Conservation (phyloP, 2,888 invertebrate genomes). For the Eledona agricola region DNA sequence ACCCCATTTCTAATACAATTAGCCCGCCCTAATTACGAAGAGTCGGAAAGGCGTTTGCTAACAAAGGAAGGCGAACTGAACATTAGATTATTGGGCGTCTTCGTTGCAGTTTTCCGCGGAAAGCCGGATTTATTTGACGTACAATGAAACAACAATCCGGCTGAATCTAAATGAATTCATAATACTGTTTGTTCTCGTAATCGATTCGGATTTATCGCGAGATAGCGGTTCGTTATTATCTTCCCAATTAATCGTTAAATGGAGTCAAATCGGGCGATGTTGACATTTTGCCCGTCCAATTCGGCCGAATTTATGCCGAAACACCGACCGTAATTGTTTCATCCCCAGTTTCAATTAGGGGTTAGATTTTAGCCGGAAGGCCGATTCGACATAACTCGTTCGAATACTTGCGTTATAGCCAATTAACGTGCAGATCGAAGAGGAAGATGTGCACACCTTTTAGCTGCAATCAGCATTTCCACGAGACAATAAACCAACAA, state of each 20-base stretch:
- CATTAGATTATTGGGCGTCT: conserved; percentile 27
- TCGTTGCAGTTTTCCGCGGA: conserved; percentile 17
- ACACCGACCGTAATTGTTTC: conserved; percentile 19
- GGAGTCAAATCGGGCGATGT: conserved; percentile 20
- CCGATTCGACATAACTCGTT: conserved; percentile 22
- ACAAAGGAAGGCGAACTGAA: conserved; percentile 32
- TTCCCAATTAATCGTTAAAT: conserved; percentile 22
- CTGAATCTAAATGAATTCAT: too few species aligned
- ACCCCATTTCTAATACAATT: conserved; percentile 31
- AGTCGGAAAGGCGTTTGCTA: conserved; percentile 32
- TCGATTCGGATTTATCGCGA: background rate
- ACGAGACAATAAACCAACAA: conserved; percentile 14
- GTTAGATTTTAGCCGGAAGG: conserved; percentile 13
- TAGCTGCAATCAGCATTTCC: conserved; percentile 27
- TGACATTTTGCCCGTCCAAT: conserved; percentile 23
- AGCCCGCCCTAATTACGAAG: conserved; percentile 28
- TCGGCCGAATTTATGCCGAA: conserved; percentile 19
- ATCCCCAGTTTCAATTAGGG: conserved; percentile 14
- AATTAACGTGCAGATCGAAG: conserved; percentile 14
- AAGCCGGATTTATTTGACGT: conserved; percentile 15
- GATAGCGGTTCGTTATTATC: conserved; percentile 16
- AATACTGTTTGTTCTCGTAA: conserved; percentile 6
- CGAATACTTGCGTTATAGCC: conserved; percentile 22
- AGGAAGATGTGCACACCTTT: conserved; percentile 18
- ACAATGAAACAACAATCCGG: conserved; percentile 21